Evolutionary conservation across 2,797 vertebrate species (phyloP).

Genomic region (Saxicola maurus): DNA sequence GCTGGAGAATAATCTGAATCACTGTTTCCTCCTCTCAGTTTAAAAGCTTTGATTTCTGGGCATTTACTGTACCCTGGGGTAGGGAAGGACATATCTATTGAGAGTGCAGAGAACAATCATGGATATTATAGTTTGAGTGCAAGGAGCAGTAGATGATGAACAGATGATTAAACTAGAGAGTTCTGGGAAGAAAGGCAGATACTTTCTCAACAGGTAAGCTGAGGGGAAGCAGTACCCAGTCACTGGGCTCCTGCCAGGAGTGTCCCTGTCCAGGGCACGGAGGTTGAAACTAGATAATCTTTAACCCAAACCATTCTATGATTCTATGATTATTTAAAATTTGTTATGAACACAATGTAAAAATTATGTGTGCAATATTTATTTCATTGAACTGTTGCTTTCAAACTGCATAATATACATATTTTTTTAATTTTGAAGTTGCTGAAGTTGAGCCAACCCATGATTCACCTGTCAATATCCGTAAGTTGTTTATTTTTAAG

Average conservation of each 20-base stretch:
- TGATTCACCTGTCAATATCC: neutral
- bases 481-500: constrained; percentile 10
- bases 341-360: neutral
- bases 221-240: neutral
- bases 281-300: accelerated
- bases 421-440: constrained; percentile 31
- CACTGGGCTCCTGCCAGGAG: neutral
- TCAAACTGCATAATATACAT: neutral
- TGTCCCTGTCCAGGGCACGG: too few relatives aligned
- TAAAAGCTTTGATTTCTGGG: neutral
- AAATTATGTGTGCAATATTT: neutral
- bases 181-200: neutral
- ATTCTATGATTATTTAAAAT: neutral
- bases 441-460: constrained; percentile 14
- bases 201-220: neutral
- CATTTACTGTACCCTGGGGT: neutral
- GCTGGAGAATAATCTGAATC: neutral
- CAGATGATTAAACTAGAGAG: neutral
- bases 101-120: neutral
- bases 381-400: neutral
- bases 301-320: neutral
- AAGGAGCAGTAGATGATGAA: neutral
- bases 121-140: neutral
- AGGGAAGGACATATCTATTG: neutral
- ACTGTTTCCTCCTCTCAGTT: neutral